These are phyloP conservation scores for Acronicta leporina DNA, from an alignment of 2,888 invertebrate genomes.

Conservation along the genomic window DNA sequence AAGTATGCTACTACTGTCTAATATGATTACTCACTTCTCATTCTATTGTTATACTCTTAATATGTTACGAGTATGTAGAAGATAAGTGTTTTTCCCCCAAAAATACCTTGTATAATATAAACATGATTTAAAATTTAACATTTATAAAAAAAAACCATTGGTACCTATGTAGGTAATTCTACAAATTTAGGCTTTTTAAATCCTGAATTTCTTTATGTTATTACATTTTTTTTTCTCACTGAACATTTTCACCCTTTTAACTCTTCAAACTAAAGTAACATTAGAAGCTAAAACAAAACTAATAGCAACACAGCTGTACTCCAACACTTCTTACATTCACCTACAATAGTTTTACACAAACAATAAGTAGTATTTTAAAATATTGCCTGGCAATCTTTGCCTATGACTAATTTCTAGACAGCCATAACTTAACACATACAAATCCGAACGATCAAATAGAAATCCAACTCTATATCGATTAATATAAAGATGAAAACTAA, in stretches of 20 bases:
- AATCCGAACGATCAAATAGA: conserved; percentile 8
- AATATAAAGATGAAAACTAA: conserved; percentile 30
- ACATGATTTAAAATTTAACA: no score
- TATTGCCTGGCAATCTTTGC: conserved; percentile 68
- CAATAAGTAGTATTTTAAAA: conserved; percentile 73
- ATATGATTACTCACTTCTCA: conserved; percentile 5
- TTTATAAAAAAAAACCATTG: no score
- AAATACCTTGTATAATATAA: no score
- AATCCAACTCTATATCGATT: conserved; percentile 31
- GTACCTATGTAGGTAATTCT: no score
- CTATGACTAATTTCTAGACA: conserved; percentile 70
- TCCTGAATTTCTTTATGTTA: no score
- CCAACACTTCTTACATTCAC: conserved; percentile 41
- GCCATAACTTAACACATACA: conserved; percentile 42
- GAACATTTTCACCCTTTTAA: not conserved
- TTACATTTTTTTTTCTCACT: no score
- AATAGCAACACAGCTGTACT: conserved; percentile 29
- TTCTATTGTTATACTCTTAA: not conserved
- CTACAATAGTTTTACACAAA: conserved; percentile 65
- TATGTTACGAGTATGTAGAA: not conserved
- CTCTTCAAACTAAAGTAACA: not conserved
- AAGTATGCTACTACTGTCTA: not conserved
- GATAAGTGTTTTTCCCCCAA: not conserved
- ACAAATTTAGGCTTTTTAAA: no score
- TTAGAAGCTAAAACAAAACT: conserved; percentile 27